Conservation (phyloP, 2,888 invertebrate genomes). For the Oxystoma pomonae region DNA sequence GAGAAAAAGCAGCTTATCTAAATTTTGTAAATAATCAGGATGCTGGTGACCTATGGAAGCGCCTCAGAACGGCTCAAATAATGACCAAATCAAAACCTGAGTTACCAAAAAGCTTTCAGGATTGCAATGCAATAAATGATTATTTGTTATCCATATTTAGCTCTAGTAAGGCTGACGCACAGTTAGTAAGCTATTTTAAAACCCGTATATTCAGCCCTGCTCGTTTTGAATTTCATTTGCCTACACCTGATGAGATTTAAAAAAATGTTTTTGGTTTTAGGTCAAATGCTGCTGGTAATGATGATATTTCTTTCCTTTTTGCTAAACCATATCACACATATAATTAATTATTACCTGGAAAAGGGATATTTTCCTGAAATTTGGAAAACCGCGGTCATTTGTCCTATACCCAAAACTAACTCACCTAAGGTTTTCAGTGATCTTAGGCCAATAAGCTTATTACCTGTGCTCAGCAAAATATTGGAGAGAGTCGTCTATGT, state of each 20-base stretch:
- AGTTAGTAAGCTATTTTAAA: neutral
- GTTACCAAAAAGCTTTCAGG: neutral
- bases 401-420: too few species aligned
- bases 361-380: neutral
- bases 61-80: neutral
- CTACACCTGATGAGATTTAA: neutral
- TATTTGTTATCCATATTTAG: neutral
- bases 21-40: neutral
- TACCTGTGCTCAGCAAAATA: too few species aligned
- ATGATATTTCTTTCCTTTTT: neutral
- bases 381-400: neutral
- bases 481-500: too few species aligned
- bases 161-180: neutral
- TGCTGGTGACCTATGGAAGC: conserved; percentile 2
- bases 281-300: conserved; percentile 1
- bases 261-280: neutral
- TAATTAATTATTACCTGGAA: neutral
- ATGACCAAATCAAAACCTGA: neutral
- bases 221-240: neutral
- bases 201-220: neutral
- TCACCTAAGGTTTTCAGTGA: too few species aligned
- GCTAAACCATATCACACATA: neutral
- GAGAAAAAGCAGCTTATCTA: conserved; percentile 2
- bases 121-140: neutral
- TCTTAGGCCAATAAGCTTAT: too few species aligned